Base-by-base conservation (phyloP, 1,140 invertebrate species). In the Drosophila lini region DNA sequence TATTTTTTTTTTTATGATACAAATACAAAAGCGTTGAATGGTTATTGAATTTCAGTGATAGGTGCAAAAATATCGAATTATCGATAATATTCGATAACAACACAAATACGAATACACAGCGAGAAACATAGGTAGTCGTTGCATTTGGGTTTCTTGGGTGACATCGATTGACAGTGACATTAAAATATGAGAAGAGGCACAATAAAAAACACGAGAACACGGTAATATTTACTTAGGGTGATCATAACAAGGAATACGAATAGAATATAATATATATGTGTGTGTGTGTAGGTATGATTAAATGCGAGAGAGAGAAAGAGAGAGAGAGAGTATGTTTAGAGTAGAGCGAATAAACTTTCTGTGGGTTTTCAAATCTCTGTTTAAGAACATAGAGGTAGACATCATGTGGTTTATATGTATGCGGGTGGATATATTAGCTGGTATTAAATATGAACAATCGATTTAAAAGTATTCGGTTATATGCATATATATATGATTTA, bases 81-180 rank as follows among this genome's bases (percentile, higher is more conserved):
- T 52, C 65, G 65, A 65, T 53, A 38, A 38, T 67, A 69, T 44
- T 45, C 61, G 61, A 69, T 45, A 41, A 69, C 61, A 69, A 69
- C 65, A 69, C 62, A 69, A 69, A 69, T 69, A 71, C 68, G 68
- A 59, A 56, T 71, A 71, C 65, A 71, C 68, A 71, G 65, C 68
- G 68, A 59, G 65, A 70, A 71, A 71, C 65, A 53, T 36, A 41
- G 68, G 65, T 44, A 38, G 65, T 70, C 28, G 63, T 71, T 71
- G 68, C 68, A 71, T 55, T 71, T 28, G 25, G 68, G 44, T 56
- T 65, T 45, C 31, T 38, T 63, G 60, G 65, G 65, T 64, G 64
- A 68, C 64, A 68, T 70, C 48, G 59, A 48, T 69, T 52, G 65
- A 47, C 64, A 69, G 50, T 69, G 65, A 70, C 40, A 59, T 31